A percentile compares a stretch with the other conserved stretches of the same genome.
These are phyloP conservation scores for Corydoras sp. DNA, from an alignment of 2,113 vertebrate species.

Conservation along the genomic window DNA sequence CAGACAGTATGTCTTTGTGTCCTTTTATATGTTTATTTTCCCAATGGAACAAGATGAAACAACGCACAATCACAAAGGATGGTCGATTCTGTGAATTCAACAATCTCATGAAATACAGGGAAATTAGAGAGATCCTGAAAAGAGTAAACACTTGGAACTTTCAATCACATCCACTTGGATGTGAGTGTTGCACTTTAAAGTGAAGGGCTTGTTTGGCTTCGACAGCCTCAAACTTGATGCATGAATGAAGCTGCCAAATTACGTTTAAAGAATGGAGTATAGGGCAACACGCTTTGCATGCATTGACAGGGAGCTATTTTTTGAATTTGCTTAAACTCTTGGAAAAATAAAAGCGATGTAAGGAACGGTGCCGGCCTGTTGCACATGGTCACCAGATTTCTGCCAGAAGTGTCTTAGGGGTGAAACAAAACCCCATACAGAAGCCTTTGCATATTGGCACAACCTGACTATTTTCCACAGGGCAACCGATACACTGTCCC, in stretches of 20 bases:
- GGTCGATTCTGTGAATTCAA: neutral
- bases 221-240: conserved; percentile 33
- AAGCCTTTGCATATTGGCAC: conserved; percentile 41
- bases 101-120: conserved; percentile 29
- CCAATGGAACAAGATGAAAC: too few species aligned
- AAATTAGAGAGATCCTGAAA: conserved; percentile 32
- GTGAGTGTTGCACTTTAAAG: conserved; percentile 41
- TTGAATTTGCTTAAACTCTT: conserved; percentile 41
- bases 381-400: conserved; percentile 40
- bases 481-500: too few species aligned
- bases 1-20: too few species aligned
- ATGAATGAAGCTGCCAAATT: conserved; percentile 35
- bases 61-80: too few species aligned
- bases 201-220: conserved; percentile 40
- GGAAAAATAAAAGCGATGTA: conserved; percentile 39
- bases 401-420: conserved; percentile 38
- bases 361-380: conserved; percentile 41
- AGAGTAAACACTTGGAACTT: conserved; percentile 41
- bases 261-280: conserved; percentile 31
- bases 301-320: conserved; percentile 37
- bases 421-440: conserved; percentile 42
- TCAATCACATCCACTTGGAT: conserved; percentile 36
- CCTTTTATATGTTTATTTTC: too few species aligned
- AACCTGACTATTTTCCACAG: neutral
- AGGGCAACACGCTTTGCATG: conserved; percentile 41